Evolutionary conservation across 2,113 vertebrate species (phyloP), one percentile per base, ranked within the genome.

Genomic region (Phyllopteryx taeniolatus): DNA sequence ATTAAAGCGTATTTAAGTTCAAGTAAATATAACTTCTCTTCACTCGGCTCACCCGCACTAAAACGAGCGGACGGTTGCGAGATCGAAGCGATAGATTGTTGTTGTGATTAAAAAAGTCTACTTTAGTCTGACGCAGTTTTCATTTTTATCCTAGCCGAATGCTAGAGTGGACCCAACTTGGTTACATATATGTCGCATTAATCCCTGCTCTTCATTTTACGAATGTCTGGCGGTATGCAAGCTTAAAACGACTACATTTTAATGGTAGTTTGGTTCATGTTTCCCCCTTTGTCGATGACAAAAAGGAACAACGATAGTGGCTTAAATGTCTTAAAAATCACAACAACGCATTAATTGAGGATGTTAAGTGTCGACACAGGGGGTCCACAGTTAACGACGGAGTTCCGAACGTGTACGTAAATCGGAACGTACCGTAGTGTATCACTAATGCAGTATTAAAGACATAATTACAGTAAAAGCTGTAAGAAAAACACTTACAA

Each of bases 11-110:
- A 6, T 19, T 61, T 13, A 44, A 66, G 70, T 65, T 65, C 44
- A 61, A 72, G 72, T 72, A 71, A 77, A 76, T 77, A 75, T 67
- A 64, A 64, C 60, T 77, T 68, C 49, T 39, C 11, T 56, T 54
- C 70, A 13, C 75, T 3, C 6, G 51, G 73, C 20, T 72, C 39
- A 31, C 39, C 46, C 42, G 39, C 60, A 27, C 27, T 66, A 15
- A 1, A 14, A 35, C 35, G 5, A 66, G 74, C 8, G 44, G 12
- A 39, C 44, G 1, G 44, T 20, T 33, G 72, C 59, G 3, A n/a
- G 56, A 31, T 35, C 33, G 39, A 35, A 46, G 20, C 39, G 47
- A 17, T 1, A 20, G 71, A 13, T 46, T 31, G 4, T 17, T 20
- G 8, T 12, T 59, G 49, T 19, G 15, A 11, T 5, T 6, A 27